phyloP scores from a whole-genome alignment of 2,888 invertebrate genomes.

The Mantis religiosa region DNA sequence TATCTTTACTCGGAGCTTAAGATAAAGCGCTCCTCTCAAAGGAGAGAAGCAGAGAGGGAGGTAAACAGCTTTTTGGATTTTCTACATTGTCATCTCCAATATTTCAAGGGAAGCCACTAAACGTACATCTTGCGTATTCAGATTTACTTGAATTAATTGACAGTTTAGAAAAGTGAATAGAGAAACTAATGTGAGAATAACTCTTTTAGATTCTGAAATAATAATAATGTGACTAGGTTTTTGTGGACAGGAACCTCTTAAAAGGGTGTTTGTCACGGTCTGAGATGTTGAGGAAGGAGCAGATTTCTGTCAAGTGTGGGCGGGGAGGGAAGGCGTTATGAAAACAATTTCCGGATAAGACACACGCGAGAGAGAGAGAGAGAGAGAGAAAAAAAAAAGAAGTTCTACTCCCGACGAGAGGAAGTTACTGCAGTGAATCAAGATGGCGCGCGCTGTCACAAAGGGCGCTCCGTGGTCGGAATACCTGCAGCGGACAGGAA shows the following conservation, averaged over 20 bases:
- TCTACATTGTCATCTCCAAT: no score
- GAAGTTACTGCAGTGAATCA: background rate
- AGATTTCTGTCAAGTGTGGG: background rate
- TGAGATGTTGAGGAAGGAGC: background rate
- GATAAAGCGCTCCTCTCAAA: no score
- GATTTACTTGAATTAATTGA: no score
- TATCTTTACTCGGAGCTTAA: no score
- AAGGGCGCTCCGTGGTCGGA: background rate
- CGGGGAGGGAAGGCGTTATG: background rate
- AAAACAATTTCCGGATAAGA: background rate
- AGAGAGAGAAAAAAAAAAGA: background rate
- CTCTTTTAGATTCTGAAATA: no score
- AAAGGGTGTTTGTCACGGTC: background rate
- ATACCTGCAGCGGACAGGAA: background rate
- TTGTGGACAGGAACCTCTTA: background rate
- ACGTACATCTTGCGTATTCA: no score
- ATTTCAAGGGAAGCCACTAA: no score
- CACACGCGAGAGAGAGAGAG: background rate
- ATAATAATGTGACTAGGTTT: no score
- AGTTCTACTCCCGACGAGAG: background rate
- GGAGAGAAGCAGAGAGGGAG: no score
- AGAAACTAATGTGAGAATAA: no score
- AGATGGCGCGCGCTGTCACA: background rate
- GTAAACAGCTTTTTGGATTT: no score
- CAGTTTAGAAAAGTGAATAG: no score